Conservation (phyloP, 2,113 vertebrate species). For the Centropus unirufus region DNA sequence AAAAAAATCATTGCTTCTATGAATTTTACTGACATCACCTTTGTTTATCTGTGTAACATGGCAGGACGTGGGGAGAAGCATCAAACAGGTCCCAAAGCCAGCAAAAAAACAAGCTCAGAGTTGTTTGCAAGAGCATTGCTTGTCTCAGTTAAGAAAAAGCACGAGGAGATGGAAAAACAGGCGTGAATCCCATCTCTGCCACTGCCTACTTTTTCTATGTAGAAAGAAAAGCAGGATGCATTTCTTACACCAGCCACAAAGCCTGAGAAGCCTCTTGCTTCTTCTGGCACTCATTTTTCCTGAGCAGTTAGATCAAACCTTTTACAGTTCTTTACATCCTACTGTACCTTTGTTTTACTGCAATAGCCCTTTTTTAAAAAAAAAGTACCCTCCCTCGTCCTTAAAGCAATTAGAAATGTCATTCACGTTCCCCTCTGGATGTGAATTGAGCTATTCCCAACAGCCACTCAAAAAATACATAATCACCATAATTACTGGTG, state of each 20-base stretch:
- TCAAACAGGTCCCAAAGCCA: background rate
- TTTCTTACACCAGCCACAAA: background rate
- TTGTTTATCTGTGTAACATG: background rate
- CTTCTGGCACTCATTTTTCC: background rate
- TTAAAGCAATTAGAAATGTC: slow-evolving; percentile 73
- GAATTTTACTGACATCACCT: background rate
- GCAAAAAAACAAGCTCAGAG: slow-evolving; percentile 30
- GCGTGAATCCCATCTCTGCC: background rate
- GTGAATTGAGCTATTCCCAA: slow-evolving; percentile 75
- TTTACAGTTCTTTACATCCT: slow-evolving; percentile 32
- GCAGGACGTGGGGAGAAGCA: background rate
- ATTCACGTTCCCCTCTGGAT: slow-evolving; percentile 69
- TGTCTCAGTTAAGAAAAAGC: background rate
- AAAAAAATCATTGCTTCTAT: background rate
- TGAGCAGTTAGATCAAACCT: background rate
- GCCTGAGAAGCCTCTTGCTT: background rate
- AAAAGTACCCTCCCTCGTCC: slow-evolving; percentile 36
- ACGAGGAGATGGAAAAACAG: background rate
- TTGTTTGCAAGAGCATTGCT: background rate
- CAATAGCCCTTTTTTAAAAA: slow-evolving; percentile 47
- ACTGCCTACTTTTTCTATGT: background rate
- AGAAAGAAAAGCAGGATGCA: background rate
- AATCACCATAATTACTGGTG: slow-evolving; percentile 90
- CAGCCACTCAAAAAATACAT: slow-evolving; percentile 77
- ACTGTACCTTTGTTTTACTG: slow-evolving; percentile 53